Base-by-base conservation (phyloP, 1,140 invertebrate genomes). In the Leguminivora glycinivorella region DNA sequence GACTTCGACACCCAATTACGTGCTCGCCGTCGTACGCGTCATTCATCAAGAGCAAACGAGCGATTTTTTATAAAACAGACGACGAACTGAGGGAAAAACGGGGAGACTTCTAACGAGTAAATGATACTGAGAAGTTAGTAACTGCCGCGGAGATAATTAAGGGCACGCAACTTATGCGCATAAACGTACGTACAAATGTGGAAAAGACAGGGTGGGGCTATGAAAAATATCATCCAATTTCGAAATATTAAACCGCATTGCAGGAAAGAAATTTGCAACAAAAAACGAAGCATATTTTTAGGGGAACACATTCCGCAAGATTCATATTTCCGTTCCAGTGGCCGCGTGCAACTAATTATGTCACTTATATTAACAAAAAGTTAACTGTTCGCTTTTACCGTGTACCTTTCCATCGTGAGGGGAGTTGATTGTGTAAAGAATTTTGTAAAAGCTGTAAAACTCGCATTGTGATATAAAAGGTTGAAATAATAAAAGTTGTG, bases 1-100 rank as follows among this genome's bases (percentile, higher is more conserved):
- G 81, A 80, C 87, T 86, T 88, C 83, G 84, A 89, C 84, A 88
- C 82, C 85, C 85, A 91, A 90, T 91, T 91, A 89, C 84, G 80
- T 78, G 76, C 73, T 68, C 66, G 73, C 80, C 74, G 79, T 79
- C 79, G 74, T 71, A 72, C 58, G 70, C 72, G 78, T 87, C 85
- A 85, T 89, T 87, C 84, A 87, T 89, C 87, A 90, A 83, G 78
- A 71, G 78, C 82, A 82, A 88, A 85, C 78, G 83, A 85, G 79
- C 78, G 72, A 79, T 83, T 87, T 90, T 89, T 88, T 87, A 84
- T 83, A 78, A 56, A 70, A 70, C 38, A 58, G 56, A 38, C 22
- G 75, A 73, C 70, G 63, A 67, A 56, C 71, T 72, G 75, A 73
- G 72, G 67, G 75, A 78, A 79, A 81, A 76, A 75, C 69, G 72